These are phyloP conservation scores for Copidosoma floridanum DNA, from an alignment of 1,140 invertebrate genomes.

Conservation along the genomic window DNA sequence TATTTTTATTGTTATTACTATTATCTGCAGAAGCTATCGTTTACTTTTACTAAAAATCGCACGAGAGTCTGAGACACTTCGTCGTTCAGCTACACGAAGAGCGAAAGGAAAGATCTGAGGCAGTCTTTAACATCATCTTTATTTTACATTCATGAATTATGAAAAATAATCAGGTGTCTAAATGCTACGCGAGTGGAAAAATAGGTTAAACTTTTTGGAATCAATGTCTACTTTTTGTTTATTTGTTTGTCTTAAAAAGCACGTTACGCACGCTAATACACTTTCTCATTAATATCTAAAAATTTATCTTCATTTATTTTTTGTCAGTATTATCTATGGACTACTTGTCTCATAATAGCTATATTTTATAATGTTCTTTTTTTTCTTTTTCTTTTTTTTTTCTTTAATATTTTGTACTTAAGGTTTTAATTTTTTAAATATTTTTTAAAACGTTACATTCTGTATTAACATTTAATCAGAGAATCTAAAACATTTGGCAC, in stretches of 20 bases:
- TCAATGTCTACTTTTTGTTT: constrained; percentile 24
- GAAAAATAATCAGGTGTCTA: constrained; percentile 26
- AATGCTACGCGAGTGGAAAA: constrained; percentile 14
- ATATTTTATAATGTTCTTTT: constrained; percentile 17
- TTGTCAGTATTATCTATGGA: constrained; percentile 7
- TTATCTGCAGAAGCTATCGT: constrained; percentile 22
- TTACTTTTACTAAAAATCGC: constrained; percentile 15
- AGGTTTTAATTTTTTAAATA: constrained; percentile 20
- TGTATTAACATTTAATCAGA: constrained; percentile 11
- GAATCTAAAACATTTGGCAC: constrained; percentile 27
- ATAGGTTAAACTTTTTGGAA: constrained; percentile 21
- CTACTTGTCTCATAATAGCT: constrained; percentile 12
- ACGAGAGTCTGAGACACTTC: background rate
- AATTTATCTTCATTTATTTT: constrained; percentile 16
- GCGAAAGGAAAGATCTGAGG: constrained; percentile 18
- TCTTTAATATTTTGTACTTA: constrained; percentile 28
- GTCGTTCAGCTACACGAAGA: constrained; percentile 14
- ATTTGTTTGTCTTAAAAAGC: too few relatives aligned
- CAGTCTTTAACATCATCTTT: constrained; percentile 24
- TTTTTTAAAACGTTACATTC: constrained; percentile 4
- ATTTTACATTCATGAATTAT: constrained; percentile 29
- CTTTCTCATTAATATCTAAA: constrained; percentile 19
- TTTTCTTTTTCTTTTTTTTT: constrained; percentile 22
- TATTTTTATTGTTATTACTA: constrained; percentile 10
- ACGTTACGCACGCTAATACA: constrained; percentile 21